phyloP scores from a whole-genome alignment of 2,113 vertebrate genomes.

The Eulemur rufifrons region DNA sequence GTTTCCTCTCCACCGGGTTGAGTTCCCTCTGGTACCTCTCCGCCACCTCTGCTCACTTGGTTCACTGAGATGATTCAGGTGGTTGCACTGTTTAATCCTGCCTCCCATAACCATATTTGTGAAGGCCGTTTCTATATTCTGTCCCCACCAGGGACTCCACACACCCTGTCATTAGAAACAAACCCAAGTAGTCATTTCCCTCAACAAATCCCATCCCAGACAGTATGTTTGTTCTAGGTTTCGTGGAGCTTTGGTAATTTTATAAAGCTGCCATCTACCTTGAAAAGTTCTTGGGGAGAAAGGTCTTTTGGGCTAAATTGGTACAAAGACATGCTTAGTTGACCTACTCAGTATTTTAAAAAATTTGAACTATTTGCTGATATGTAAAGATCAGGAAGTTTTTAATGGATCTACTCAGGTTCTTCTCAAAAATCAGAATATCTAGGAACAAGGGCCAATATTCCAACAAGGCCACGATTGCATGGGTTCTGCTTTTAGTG shows the following conservation, averaged over 20 bases:
- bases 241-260: background rate
- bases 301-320: background rate
- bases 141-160: background rate
- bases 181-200: background rate
- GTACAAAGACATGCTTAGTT: background rate
- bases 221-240: background rate
- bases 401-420: background rate
- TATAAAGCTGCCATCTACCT: background rate
- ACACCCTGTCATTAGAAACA: background rate
- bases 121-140: background rate
- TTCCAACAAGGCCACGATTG: background rate
- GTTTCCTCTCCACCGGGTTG: background rate
- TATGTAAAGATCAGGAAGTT: background rate
- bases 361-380: background rate
- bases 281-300: background rate
- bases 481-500: background rate
- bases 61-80: background rate
- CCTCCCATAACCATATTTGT: background rate
- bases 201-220: background rate
- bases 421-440: background rate
- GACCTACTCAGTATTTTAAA: background rate
- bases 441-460: background rate
- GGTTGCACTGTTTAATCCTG: background rate
- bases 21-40: too few relatives aligned
- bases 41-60: rapidly evolving